Evolutionary conservation across 2,113 vertebrate genomes (phyloP).

Genomic region (Mesembrinibis cayennensis): DNA sequence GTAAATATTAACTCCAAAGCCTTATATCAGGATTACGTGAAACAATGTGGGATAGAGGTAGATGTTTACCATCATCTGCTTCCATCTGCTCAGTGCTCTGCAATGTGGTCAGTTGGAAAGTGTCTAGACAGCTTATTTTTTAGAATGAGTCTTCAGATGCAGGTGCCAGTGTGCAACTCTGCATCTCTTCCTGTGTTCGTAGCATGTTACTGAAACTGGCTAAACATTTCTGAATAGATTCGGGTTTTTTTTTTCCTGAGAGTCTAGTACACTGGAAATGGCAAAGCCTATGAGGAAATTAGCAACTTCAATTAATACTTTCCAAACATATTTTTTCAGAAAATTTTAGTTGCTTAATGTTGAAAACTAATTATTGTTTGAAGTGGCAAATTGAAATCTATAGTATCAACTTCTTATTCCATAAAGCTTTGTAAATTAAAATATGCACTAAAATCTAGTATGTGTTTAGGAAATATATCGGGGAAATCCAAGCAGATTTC

Average conservation of each 20-base stretch:
- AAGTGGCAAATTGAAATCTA: not conserved
- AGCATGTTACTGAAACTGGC: not conserved
- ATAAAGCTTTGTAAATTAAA: not conserved
- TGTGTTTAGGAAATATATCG: not conserved
- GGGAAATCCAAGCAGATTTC: not conserved
- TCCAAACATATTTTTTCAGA: not conserved
- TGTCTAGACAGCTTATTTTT: not conserved
- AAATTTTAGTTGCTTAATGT: not conserved
- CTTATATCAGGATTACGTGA: not conserved
- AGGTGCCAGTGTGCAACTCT: not conserved
- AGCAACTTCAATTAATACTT: not conserved
- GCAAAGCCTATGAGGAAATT: not conserved
- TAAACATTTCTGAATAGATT: not conserved
- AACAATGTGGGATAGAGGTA: not conserved
- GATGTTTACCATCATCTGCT: not conserved
- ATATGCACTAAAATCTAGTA: not conserved
- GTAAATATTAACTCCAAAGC: not conserved
- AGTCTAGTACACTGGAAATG: not conserved
- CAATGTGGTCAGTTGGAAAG: not conserved
- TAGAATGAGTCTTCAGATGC: not conserved
- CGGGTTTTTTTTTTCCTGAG: not conserved
- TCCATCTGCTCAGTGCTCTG: not conserved
- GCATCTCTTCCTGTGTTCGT: not conserved
- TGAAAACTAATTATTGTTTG: not conserved
- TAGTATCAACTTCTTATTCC: not conserved